phyloP scores from a whole-genome alignment of 2,113 vertebrate species.

The Caranx melampygus region DNA sequence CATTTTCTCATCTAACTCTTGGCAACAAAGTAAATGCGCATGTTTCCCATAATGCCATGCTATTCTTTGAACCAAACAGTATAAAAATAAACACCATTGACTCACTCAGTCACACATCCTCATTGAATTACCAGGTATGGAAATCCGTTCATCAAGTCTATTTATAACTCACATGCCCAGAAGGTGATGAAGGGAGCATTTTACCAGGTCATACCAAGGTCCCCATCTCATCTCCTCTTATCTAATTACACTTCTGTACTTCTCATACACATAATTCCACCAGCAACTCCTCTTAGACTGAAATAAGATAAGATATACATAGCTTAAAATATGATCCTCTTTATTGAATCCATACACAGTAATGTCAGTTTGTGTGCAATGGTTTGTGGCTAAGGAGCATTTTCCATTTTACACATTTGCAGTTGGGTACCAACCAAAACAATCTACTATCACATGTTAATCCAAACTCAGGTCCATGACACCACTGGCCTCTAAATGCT shows the following conservation, averaged over 20 bases:
- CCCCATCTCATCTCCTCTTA: slow-evolving; percentile 53
- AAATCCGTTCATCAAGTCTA: slow-evolving; percentile 70
- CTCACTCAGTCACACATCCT: slow-evolving; percentile 13
- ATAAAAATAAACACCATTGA: slow-evolving; percentile 3
- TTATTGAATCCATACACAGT: slow-evolving; percentile 65
- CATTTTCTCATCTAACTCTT: neutral
- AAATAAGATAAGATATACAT: slow-evolving; percentile 44
- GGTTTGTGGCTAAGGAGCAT: slow-evolving; percentile 52
- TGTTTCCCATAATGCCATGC: neutral
- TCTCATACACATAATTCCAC: slow-evolving; percentile 41
- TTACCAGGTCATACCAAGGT: slow-evolving; percentile 11
- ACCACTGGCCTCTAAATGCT: slow-evolving; percentile 8
- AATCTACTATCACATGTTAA: slow-evolving; percentile 19
- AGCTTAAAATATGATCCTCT: slow-evolving; percentile 71
- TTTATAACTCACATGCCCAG: slow-evolving; percentile 64
- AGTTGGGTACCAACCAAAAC: slow-evolving; percentile 70
- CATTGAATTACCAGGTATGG: slow-evolving; percentile 47
- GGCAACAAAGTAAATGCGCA: neutral
- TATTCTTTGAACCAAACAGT: neutral
- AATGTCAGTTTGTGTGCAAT: slow-evolving; percentile 34
- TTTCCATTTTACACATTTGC: slow-evolving; percentile 35
- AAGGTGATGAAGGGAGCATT: slow-evolving; percentile 49
- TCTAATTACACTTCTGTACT: slow-evolving; percentile 50
- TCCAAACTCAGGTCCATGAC: slow-evolving; percentile 20
- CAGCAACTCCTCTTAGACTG: slow-evolving; percentile 17